These are phyloP conservation scores for Melanerpes aurifrons DNA, from an alignment of 2,113 vertebrate species.

Conservation along the genomic window DNA sequence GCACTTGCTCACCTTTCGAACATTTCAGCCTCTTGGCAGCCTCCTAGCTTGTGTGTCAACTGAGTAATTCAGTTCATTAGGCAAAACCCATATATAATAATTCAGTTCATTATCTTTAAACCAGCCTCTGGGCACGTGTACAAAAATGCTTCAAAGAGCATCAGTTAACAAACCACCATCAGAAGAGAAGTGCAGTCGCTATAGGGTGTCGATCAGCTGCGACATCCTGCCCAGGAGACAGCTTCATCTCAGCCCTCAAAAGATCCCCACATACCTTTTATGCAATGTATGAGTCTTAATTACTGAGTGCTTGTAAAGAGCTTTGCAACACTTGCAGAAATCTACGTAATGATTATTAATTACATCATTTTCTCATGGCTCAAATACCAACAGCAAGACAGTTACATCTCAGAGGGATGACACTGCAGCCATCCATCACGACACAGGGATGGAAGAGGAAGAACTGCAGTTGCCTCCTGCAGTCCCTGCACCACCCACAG, in stretches of 20 bases:
- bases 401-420: not conserved
- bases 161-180: conserved; percentile 6
- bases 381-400: not conserved
- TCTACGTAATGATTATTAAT: not conserved
- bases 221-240: not conserved
- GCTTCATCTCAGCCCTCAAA: not conserved
- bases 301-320: not conserved
- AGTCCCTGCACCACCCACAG: not conserved
- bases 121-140: conserved; percentile 5
- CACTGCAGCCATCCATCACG: fast-evolving
- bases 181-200: not conserved
- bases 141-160: not conserved
- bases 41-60: not conserved
- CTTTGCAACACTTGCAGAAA: not conserved
- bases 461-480: not conserved
- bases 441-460: fast-evolving
- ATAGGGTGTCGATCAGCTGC: not conserved
- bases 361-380: not conserved
- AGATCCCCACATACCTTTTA: not conserved
- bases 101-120: conserved; percentile 1
- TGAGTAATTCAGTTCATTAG: conserved; percentile 34
- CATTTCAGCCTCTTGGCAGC: not conserved
- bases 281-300: conserved; percentile 31
- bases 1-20: not conserved
- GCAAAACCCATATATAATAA: not conserved